Evolutionary conservation across 2,888 invertebrate species (phyloP).

Genomic region (Drosophila cognata): DNA sequence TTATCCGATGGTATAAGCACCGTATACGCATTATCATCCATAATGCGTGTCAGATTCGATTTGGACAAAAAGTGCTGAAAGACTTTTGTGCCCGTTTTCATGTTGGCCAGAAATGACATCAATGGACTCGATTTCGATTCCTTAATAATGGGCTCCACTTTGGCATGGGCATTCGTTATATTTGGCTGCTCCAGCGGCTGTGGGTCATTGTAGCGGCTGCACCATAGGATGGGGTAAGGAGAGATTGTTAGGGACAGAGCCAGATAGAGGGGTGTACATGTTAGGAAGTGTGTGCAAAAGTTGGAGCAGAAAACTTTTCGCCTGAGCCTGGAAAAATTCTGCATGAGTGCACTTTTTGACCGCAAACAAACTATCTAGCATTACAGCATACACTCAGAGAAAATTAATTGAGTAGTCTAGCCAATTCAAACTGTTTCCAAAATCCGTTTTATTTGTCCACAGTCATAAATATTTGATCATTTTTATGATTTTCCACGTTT

Average conservation of each 20-base stretch:
- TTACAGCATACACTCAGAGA: constrained; percentile 57
- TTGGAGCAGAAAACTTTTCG: constrained; percentile 55
- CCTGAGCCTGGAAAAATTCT: constrained; percentile 70
- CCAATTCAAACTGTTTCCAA: not conserved
- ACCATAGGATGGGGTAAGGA: constrained; percentile 16
- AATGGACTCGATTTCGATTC: constrained; percentile 84
- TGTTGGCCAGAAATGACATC: constrained; percentile 86
- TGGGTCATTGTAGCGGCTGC: constrained; percentile 84
- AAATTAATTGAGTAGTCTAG: not conserved
- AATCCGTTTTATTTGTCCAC: not conserved
- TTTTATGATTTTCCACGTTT: not conserved
- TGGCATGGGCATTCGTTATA: constrained; percentile 82
- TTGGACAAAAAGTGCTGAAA: constrained; percentile 88
- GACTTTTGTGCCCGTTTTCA: constrained; percentile 88
- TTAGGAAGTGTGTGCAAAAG: constrained; percentile 56
- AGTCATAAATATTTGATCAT: not conserved
- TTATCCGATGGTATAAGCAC: constrained; percentile 88
- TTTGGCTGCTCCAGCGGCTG: constrained; percentile 84
- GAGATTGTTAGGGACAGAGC: constrained; percentile 17
- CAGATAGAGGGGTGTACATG: constrained; percentile 9
- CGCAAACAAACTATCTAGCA: constrained; percentile 66
- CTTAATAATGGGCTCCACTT: constrained; percentile 84
- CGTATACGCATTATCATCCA: constrained; percentile 87
- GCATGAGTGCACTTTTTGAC: constrained; percentile 77
- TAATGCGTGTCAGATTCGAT: constrained; percentile 87